Evolutionary conservation across 2,888 invertebrate genomes (phyloP).

Genomic region (Stenurella melanura): DNA sequence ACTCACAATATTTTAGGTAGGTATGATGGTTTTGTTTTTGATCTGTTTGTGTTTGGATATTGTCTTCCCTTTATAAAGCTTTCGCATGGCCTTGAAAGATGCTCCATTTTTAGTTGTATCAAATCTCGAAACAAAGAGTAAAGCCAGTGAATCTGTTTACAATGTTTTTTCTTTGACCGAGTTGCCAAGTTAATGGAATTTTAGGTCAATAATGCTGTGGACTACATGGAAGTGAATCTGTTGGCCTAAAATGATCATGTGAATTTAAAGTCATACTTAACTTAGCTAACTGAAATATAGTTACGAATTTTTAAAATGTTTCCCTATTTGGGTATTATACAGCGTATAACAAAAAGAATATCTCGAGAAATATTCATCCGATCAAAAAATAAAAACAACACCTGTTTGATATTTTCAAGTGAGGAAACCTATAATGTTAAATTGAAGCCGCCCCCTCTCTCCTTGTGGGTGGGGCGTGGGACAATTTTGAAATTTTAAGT

Average conservation of each 20-base stretch:
- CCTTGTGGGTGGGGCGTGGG: too few species aligned
- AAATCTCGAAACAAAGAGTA: background rate
- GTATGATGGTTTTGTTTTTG: background rate
- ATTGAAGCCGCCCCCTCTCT: too few species aligned
- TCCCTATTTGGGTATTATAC: background rate
- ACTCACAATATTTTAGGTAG: background rate
- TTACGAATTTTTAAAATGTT: background rate
- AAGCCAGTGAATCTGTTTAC: conserved; percentile 27
- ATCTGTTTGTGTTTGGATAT: background rate
- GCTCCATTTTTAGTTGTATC: conserved; percentile 7
- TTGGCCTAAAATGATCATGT: background rate
- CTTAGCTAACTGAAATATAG: background rate
- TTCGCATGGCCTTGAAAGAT: background rate
- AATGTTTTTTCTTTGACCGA: conserved; percentile 20
- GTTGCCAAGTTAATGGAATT: conserved; percentile 3
- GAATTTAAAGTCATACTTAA: background rate
- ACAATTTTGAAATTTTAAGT: too few species aligned
- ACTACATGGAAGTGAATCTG: conserved; percentile 3
- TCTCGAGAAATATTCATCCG: too few species aligned
- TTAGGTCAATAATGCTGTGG: conserved; percentile 25
- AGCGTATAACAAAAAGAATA: too few species aligned
- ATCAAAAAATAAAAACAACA: too few species aligned
- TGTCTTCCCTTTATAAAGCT: background rate
- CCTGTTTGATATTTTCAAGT: too few species aligned
- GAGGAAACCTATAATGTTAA: too few species aligned